Percentiles rank a stretch among this genome's conserved stretches.
These are phyloP conservation scores for Diploptera punctata DNA, from an alignment of 2,888 invertebrate species.

Conservation along the genomic window DNA sequence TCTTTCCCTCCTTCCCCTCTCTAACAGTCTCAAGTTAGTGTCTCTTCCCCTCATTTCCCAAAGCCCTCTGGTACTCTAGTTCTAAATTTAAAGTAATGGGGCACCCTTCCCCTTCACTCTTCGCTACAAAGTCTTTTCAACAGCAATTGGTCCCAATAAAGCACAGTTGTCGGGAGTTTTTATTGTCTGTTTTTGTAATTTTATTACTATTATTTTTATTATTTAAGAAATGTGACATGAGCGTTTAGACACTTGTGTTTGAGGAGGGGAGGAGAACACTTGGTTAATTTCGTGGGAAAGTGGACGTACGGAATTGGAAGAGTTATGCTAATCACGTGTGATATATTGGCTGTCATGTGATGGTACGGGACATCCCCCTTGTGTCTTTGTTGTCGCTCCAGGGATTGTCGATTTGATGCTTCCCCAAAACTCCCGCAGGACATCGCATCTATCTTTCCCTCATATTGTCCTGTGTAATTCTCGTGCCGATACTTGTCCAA, in stretches of 20 bases:
- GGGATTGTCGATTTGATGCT: background rate
- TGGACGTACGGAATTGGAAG: background rate
- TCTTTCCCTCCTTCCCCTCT: slow-evolving; percentile 14
- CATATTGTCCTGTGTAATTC: no score
- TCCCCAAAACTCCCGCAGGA: background rate
- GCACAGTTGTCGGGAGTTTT: slow-evolving; percentile 32
- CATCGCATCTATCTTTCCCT: no score
- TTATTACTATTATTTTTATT: slow-evolving; percentile 34
- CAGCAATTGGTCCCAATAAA: slow-evolving; percentile 41
- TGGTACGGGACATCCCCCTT: background rate
- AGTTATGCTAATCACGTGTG: slow-evolving; percentile 21
- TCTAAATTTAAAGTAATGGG: slow-evolving; percentile 38
- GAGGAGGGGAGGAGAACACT: background rate
- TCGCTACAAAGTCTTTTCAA: slow-evolving; percentile 37
- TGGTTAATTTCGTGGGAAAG: slow-evolving; percentile 23
- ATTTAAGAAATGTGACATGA: slow-evolving; percentile 22
- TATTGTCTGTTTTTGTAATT: slow-evolving; percentile 28
- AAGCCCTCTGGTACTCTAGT: slow-evolving; percentile 18
- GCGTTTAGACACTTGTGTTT: slow-evolving; percentile 22
- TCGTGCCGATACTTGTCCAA: no score
- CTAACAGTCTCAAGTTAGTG: slow-evolving; percentile 13
- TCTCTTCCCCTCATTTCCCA: slow-evolving; percentile 18
- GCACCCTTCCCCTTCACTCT: background rate
- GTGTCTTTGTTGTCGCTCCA: background rate
- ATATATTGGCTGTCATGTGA: background rate